Conservation (phyloP, 2,888 invertebrate genomes). For the Luperina nickerlii region DNA sequence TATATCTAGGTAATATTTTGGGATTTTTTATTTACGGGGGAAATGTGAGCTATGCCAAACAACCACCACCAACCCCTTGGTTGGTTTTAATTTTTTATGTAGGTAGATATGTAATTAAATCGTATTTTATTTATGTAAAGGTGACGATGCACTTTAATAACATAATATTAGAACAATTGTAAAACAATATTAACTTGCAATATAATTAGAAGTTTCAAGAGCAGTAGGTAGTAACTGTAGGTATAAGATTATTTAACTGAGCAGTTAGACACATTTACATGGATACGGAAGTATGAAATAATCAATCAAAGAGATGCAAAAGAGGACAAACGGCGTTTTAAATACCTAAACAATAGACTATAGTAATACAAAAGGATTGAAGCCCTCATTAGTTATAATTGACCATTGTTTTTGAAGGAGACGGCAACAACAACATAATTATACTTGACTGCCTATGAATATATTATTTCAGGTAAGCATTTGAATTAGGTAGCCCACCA, state of each 20-base stretch:
- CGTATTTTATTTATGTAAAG: not conserved
- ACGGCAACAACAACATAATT: constrained; percentile 8
- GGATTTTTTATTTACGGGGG: too few relatives aligned
- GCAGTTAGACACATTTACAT: not conserved
- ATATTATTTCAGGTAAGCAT: constrained; percentile 19
- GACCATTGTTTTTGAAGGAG: constrained; percentile 49
- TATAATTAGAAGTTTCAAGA: not conserved
- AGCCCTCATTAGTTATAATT: constrained; percentile 50
- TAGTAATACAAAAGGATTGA: constrained; percentile 27
- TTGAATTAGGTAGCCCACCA: too few relatives aligned
- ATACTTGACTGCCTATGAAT: constrained; percentile 12
- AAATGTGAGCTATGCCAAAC: not conserved
- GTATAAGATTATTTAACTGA: not conserved
- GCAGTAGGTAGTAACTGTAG: not conserved
- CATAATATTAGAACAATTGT: not conserved
- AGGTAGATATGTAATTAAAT: not conserved
- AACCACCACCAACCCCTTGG: too few relatives aligned
- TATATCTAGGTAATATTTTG: not conserved
- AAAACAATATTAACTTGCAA: not conserved
- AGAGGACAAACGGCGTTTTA: constrained; percentile 20
- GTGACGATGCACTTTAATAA: not conserved
- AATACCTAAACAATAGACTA: constrained; percentile 47
- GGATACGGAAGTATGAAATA: constrained; percentile 23
- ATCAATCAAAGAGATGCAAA: constrained; percentile 21
- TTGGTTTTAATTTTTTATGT: not conserved